Evolutionary conservation across 2,797 vertebrate species (phyloP), one percentile per base, ranked within the genome.

Genomic region (Mastacembelus armatus): DNA sequence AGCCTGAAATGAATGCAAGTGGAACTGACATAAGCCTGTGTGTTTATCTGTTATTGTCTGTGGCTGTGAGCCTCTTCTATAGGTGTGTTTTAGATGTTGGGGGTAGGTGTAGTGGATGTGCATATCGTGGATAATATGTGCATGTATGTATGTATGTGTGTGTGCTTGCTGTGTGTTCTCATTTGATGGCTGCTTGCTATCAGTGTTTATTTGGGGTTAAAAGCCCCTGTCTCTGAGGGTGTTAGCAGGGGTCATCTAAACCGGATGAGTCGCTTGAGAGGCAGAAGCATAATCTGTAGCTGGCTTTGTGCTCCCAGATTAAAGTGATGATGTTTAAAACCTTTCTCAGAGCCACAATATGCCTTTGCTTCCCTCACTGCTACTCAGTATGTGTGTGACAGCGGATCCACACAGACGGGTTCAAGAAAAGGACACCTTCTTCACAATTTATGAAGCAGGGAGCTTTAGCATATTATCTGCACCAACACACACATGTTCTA

Each of bases 291-390:
- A 93, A 92, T 93, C 91, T 92, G 89, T 78, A 45, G 88, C 86
- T 85, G 88, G 89, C 86, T 91, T 90, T 89, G 88, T 90, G 88
- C 85, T 79, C 78, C 48, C 85, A 90, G 91, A 92, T 92, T 92
- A 92, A 88, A 92, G 84, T 71, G 75, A 85, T 90, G 81, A 89
- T 90, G 89, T 89, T 92, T 89, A 91, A 85, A 91, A 90, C 88
- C 87, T 90, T 92, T 91, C 88, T 90, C 90, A 88, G 78, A 59
- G 84, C 84, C 75, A 83, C 90, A 85, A 88, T 88, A 85, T 86
- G 81, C 79, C 84, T 87, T 58, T 24, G 56, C 76, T 39, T 69
- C 72, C 69, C 78, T 84, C 68, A 43, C 77, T 44, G 60, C 68
- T 66, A 77, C 79, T 81, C 74, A 30, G 48, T 73, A 45, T 57